Conservation (phyloP, 2,113 vertebrate genomes). For the Oxyura jamaicensis region DNA sequence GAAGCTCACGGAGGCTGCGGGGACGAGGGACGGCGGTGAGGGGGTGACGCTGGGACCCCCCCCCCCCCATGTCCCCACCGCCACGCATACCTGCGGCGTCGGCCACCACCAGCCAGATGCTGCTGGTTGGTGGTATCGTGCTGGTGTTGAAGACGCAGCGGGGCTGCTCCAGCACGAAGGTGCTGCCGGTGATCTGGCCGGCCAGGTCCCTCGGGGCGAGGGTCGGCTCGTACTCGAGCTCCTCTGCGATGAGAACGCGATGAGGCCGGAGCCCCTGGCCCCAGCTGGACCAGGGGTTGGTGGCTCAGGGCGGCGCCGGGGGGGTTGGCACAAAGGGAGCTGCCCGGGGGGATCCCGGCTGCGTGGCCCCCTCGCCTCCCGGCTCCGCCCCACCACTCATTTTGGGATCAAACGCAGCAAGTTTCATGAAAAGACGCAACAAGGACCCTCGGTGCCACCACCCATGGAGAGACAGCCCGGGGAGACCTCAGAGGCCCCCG, state of each 20-base stretch:
- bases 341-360: rapidly evolving
- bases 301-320: background rate
- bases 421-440: background rate
- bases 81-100: background rate
- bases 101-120: constrained; percentile 78
- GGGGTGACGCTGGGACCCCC: background rate
- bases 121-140: no score
- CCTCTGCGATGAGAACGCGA: rapidly evolving
- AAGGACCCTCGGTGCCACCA: rapidly evolving
- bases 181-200: constrained; percentile 46
- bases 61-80: rapidly evolving
- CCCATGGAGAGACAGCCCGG: rapidly evolving
- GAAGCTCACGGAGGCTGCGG: background rate
- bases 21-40: background rate
- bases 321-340: background rate
- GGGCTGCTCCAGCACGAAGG: constrained; percentile 72
- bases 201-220: rapidly evolving
- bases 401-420: rapidly evolving
- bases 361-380: rapidly evolving
- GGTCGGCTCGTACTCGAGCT: rapidly evolving
- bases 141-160: constrained; percentile 33
- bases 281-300: background rate
- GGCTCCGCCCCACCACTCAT: rapidly evolving
- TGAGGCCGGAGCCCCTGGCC: background rate
- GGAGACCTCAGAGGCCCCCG: background rate